Evolutionary conservation across 2,888 invertebrate species (phyloP).

Genomic region (Caenorhabditis wallacei): DNA sequence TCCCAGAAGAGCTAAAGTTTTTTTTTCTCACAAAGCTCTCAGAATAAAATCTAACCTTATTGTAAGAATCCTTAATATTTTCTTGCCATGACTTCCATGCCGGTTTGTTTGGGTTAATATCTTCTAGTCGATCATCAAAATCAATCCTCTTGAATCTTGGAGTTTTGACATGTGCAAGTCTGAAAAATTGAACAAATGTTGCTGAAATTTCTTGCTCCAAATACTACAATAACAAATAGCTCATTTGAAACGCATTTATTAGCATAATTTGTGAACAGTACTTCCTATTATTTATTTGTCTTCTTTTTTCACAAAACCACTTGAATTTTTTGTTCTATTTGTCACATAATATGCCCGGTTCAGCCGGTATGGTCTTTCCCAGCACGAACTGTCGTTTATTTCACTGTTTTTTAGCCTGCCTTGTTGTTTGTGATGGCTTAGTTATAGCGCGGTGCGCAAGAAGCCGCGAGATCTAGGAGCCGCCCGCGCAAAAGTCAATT

Average conservation of each 20-base stretch:
- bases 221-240: no score
- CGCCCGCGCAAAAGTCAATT: slow-evolving; percentile 53
- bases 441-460: slow-evolving; percentile 11
- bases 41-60: slow-evolving; percentile 67
- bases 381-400: no score
- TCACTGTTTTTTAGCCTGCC: background rate
- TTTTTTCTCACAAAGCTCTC: no score
- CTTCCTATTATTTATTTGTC: no score
- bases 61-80: slow-evolving; percentile 79
- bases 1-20: background rate
- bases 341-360: background rate
- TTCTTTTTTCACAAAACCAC: background rate
- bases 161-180: slow-evolving; percentile 44
- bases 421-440: slow-evolving; percentile 52
- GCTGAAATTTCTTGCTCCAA: no score
- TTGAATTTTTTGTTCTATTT: background rate
- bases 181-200: slow-evolving; percentile 30
- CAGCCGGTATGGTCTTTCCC: no score
- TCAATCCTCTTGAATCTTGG: slow-evolving; percentile 76
- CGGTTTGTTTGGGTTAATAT: slow-evolving; percentile 74
- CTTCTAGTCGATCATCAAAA: slow-evolving; percentile 79
- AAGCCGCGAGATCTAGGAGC: slow-evolving; percentile 9
- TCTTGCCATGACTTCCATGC: slow-evolving; percentile 81
- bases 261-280: no score
- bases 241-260: no score